These are phyloP conservation scores for Mimachlamys varia DNA, from an alignment of 2,888 invertebrate genomes.

Conservation along the genomic window DNA sequence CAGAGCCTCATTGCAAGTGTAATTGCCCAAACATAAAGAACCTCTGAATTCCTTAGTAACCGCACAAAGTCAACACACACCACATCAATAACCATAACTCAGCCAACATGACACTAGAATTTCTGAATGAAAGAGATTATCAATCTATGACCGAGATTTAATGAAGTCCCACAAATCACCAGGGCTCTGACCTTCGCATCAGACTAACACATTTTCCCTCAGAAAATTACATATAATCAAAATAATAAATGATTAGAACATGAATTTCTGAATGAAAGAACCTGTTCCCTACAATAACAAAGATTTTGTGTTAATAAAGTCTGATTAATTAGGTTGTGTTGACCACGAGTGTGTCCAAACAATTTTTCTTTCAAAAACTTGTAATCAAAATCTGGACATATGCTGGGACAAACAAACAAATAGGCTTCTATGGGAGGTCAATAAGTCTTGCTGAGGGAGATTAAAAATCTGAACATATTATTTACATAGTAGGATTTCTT, in stretches of 20 bases:
- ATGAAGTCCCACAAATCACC: not conserved
- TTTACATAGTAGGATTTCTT: not conserved
- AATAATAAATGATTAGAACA: not conserved
- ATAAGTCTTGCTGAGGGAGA: not conserved
- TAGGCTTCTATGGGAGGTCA: not conserved
- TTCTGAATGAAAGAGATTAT: not conserved
- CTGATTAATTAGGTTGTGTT: not conserved
- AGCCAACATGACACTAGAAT: not conserved
- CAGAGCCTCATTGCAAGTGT: too few species aligned
- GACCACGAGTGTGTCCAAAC: not conserved
- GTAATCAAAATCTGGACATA: conserved; percentile 6
- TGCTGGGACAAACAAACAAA: not conserved
- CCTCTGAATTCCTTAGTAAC: not conserved
- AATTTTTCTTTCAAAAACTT: not conserved
- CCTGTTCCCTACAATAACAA: not conserved
- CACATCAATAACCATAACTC: conserved; percentile 3
- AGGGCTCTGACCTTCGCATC: not conserved
- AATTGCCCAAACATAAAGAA: too few species aligned
- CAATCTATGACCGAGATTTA: not conserved
- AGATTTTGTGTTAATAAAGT: not conserved
- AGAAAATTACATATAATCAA: not conserved
- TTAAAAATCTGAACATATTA: not conserved
- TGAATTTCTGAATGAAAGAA: conserved; percentile 24
- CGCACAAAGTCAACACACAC: conserved; percentile 18
- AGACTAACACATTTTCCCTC: too few species aligned